Base-by-base conservation (phyloP, 2,888 invertebrate species). In the Cephonodes hylas region DNA sequence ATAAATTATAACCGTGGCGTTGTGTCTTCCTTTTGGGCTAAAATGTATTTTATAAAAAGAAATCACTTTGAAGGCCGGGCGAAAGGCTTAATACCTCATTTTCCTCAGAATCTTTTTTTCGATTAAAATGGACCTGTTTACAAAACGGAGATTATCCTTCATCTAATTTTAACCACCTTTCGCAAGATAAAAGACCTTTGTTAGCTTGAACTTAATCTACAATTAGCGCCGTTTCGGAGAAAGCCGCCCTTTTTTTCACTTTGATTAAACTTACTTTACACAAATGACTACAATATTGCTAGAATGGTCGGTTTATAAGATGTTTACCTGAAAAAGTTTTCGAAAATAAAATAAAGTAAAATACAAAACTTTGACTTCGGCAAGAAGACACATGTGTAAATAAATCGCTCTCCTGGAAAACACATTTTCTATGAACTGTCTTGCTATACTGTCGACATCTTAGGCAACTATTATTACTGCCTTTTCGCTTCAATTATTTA, bases 121-220 rank as follows among this genome's bases (percentile, higher is more conserved):
- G 44, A 59, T 59, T 44, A 44, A 59, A 27, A 15, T 27, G 20
- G 27, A 8, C 18, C 31, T 59, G 44, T 68, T 69, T 66, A 62
- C 64, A 59, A 58, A 62, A 48, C 15, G 46, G 42, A 59, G 64
- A 71, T 73, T 67, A 66, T 68, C 66, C 66, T 68, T 65, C 66
- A 69, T 59, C 65, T 59, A 66, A 66, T 70, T 68, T 65, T 63
- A 63, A 69, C 63, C 38, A 42, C 53, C 45, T 59, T 42, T 34
- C 60, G 57, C n/a, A 62, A 64, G 59, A 63, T 63, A 64, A 63
- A 61, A 45, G 59, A 42, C 56, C 44, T 58, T 63, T 60, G 58
- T 60, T 60, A 18, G 7, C 13, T 31, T 15, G 5, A 8, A 42
- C 34, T 60, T 53, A 22, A 53, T 48, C 13, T 53, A 25, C 22